Evolutionary conservation across 2,797 vertebrate species (phyloP), one percentile per base, ranked within the genome.

Genomic region (Rhinoraja longicauda): DNA sequence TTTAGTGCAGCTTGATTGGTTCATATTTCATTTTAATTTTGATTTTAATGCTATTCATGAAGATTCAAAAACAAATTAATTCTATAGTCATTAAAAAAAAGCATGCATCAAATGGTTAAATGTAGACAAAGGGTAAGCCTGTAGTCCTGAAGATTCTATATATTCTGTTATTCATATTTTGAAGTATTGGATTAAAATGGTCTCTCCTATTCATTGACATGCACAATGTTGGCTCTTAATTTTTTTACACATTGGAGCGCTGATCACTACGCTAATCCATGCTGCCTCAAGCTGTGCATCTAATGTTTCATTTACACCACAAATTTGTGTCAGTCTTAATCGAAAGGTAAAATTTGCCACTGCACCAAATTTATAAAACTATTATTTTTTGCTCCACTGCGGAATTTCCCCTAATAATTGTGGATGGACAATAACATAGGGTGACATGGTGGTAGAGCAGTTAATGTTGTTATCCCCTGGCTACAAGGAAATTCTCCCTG

Each of bases 31-130:
- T 73, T 26, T 53, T 26, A 92, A 24, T 92, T 70, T 53, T 26
- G 24, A 12, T 36, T 67, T 92, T 92, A 73, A 45, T 92, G 72
- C 36, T 53, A 73, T 72, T 92, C 36, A 75, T 92, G 67, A 92
- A 53, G 45, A 53, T 36, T 75, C 39, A 39, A 45, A 75, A 92
- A 75, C 90, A 75, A 70, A 73, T 92, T 92, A 73, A 92, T 92
- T 92, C 75, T 73, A 92, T 39, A 45, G 70, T 88, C 62, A 88
- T 88, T 88, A 64, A 67, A 88, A 53, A 73, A 92, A 92, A 73
- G 62, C 82, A 88, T 67, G 32, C 90, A 72, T 92, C 90, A 73
- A 92, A 75, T 36, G 75, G 90, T 92, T 92, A 92, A 92, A 92
- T 12, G 36, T 90, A 91, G 70, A 73, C 70, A 73, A 92, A 73